These are phyloP conservation scores for Adoxophyes honmai DNA, from an alignment of 1,140 invertebrate genomes.

Conservation along the genomic window DNA sequence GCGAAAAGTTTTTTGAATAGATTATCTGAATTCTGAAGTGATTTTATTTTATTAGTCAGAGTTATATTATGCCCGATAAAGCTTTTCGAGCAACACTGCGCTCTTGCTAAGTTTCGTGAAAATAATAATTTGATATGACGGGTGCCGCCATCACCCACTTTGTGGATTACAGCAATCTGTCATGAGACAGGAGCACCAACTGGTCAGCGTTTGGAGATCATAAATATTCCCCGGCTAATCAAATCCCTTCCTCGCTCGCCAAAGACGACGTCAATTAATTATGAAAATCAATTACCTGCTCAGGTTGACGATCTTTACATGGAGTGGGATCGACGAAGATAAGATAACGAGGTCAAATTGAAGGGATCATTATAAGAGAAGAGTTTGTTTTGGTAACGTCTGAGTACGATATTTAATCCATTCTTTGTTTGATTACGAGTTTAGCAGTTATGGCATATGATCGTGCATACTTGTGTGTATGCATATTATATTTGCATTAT, in stretches of 20 bases:
- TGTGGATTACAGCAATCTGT: conserved; percentile 37
- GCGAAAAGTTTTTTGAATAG: conserved; percentile 25
- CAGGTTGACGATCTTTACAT: neutral
- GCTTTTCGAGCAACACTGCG: conserved; percentile 13
- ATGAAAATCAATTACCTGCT: conserved; percentile 1
- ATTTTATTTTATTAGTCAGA: conserved; percentile 27
- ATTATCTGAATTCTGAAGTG: conserved; percentile 19
- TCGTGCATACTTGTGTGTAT: too few species aligned
- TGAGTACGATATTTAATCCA: too few species aligned
- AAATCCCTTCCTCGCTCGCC: neutral
- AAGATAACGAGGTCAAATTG: too few species aligned
- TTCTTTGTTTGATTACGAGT: too few species aligned
- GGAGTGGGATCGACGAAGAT: too few species aligned
- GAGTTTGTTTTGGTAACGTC: too few species aligned
- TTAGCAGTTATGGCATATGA: too few species aligned
- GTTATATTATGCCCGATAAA: conserved; percentile 23
- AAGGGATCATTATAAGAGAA: too few species aligned
- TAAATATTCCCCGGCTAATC: conserved; percentile 21
- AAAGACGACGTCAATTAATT: neutral
- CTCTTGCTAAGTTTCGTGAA: conserved; percentile 25
- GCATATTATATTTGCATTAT: too few species aligned
- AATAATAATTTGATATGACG: conserved; percentile 37
- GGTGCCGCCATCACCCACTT: conserved; percentile 36
- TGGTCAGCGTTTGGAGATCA: conserved; percentile 16
- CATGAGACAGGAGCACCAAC: conserved; percentile 26